A percentile compares a stretch with the other conserved stretches of the same genome.
phyloP scores from a whole-genome alignment of 1,140 invertebrate species.

The Trachymyrmex cornetzi region DNA sequence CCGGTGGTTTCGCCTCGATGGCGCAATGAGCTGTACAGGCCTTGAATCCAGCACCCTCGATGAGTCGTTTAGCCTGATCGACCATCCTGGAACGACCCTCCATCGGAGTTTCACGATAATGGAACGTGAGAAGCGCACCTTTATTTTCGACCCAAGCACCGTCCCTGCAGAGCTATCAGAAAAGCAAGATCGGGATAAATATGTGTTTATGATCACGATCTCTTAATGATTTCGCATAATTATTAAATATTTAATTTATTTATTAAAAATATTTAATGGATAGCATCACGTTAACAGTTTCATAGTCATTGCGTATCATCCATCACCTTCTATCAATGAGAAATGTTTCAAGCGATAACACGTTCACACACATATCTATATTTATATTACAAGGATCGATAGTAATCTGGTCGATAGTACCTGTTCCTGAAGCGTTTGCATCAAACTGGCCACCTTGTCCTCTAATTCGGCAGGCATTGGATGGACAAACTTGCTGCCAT shows the following conservation, averaged over 20 bases:
- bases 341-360: background rate
- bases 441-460: slow-evolving; percentile 92
- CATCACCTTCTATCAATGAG: background rate
- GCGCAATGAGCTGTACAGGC: slow-evolving; percentile 93
- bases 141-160: slow-evolving; percentile 98
- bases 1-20: slow-evolving; percentile 95
- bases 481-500: slow-evolving; percentile 96
- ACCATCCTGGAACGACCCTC: slow-evolving; percentile 89
- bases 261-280: slow-evolving; percentile 13
- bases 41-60: slow-evolving; percentile 92
- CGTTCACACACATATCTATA: background rate
- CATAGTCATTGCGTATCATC: background rate
- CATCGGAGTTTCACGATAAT: slow-evolving; percentile 94
- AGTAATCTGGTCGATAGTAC: slow-evolving; percentile 81
- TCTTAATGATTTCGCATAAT: background rate
- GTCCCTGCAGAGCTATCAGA: slow-evolving; percentile 90
- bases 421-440: slow-evolving; percentile 93
- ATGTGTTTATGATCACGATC: background rate
- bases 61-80: slow-evolving; percentile 90
- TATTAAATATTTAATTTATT: slow-evolving; percentile 5
- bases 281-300: background rate
- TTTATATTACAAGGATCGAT: background rate
- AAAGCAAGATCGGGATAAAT: background rate
- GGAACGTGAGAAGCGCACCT: slow-evolving; percentile 94
- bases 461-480: slow-evolving; percentile 95